Base-by-base conservation (phyloP, 2,797 vertebrate species). In the Echiichthys vipera region DNA sequence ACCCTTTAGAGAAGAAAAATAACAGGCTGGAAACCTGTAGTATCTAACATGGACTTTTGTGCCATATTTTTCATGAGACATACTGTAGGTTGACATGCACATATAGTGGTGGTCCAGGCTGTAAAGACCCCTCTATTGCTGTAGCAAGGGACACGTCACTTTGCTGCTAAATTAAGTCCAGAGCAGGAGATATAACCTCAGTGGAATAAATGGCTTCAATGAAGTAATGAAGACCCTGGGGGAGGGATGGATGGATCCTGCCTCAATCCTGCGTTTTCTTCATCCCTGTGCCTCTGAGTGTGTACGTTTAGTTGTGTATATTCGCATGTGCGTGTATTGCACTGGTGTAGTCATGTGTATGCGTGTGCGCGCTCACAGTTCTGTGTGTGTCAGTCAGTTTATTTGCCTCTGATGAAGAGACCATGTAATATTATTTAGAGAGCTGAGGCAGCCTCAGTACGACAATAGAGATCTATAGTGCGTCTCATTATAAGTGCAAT, bases 121-220 rank as follows among this genome's bases (percentile, higher is more conserved):
- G 56, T 27, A 20, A 55, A 61, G 59, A 53, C n/a, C 39, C 46
- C 57, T 25, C 62, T 65, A 40, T 34, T 43, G 46, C 76, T 79
- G 47, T 56, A 36, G 37, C 59, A 61, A 74, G 68, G 73, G 67
- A 86, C 69, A 40, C 24, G 58, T 87, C 83, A 81, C 64, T 85
- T 80, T 53, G 56, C 70, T 67, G 71, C 80, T 89, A 84, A 88
- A 91, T 89, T 72, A 88, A 79, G 75, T 90, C 73, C 76, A 78
- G 73, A 71, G 71, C 73, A 86, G 71, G 43, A 80, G 77, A 68
- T 71, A 46, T 69, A 78, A 80, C 73, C 81, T 68, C 68, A 11
- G 61, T 72, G 80, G 78, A 89, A 91, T 86, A 88, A 88, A 89
- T 80, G 84, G 73, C 83, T 90, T 83, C 83, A 89, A 78, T 91